Percentiles rank a stretch among this genome's conserved stretches.
These are phyloP conservation scores for Drosophila subquinaria DNA, from an alignment of 2,888 invertebrate genomes.

Conservation along the genomic window DNA sequence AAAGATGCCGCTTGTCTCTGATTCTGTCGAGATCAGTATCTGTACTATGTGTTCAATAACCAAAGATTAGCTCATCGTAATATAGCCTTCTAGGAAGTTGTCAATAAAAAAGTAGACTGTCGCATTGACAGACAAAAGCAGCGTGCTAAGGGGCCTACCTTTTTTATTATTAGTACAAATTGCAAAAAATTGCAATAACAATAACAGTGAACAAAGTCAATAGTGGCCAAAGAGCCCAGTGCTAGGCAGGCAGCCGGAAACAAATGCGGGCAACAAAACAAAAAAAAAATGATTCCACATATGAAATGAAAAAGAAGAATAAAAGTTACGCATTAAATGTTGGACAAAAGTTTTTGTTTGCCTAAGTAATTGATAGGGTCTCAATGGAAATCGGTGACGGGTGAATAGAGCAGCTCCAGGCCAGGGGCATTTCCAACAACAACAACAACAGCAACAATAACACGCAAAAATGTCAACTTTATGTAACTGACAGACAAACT, in stretches of 20 bases:
- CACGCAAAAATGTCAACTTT: conserved; percentile 72
- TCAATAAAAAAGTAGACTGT: conserved; percentile 20
- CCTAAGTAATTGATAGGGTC: conserved; percentile 78
- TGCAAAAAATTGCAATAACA: conserved; percentile 52
- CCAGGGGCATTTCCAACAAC: conserved; percentile 53
- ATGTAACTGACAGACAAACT: conserved; percentile 67
- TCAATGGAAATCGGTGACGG: conserved; percentile 46
- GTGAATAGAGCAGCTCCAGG: conserved; percentile 27
- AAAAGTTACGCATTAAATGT: conserved; percentile 54
- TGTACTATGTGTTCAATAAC: not conserved
- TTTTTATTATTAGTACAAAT: conserved; percentile 53
- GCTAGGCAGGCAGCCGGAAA: conserved; percentile 40
- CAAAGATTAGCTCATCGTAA: conserved; percentile 25
- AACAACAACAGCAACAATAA: conserved; percentile 65
- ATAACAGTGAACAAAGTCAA: conserved; percentile 46
- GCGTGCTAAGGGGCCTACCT: not conserved
- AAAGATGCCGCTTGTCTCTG: not conserved
- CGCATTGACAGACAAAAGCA: conserved; percentile 2
- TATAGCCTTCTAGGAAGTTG: conserved; percentile 69
- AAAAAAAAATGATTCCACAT: conserved; percentile 16
- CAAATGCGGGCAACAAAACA: conserved; percentile 40
- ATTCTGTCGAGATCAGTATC: not conserved
- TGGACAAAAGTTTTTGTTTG: conserved; percentile 73
- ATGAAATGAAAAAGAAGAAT: conserved; percentile 26
- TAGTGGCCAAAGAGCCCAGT: conserved; percentile 47